Evolutionary conservation across 2,888 invertebrate species (phyloP).

Genomic region (Teleiodes luculella): DNA sequence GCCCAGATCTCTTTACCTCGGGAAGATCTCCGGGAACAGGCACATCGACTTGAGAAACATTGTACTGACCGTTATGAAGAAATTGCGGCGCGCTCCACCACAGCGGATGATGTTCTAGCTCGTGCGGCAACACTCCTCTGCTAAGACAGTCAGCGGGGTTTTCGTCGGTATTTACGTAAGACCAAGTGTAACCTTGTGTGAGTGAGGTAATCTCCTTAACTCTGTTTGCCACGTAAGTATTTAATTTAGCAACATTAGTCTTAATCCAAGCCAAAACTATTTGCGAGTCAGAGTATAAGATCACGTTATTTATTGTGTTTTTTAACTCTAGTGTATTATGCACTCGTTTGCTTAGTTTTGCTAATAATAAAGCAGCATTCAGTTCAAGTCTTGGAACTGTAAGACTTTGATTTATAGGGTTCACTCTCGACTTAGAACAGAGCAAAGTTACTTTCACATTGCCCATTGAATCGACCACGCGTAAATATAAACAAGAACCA

Average conservation of each 20-base stretch:
- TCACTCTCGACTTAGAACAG: constrained; percentile 16
- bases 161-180: too few relatives aligned
- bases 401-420: background rate
- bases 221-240: constrained; percentile 13
- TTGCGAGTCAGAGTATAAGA: too few relatives aligned
- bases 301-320: too few relatives aligned
- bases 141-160: too few relatives aligned
- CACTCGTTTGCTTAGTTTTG: constrained; percentile 16
- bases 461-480: constrained; percentile 14
- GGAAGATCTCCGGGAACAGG: background rate
- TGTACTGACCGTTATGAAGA: background rate
- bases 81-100: background rate
- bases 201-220: background rate
- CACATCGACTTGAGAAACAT: background rate
- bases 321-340: constrained; percentile 9
- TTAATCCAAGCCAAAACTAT: too few relatives aligned
- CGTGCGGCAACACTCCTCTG: background rate
- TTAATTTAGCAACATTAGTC: too few relatives aligned
- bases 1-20: background rate
- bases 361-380: constrained; percentile 22
- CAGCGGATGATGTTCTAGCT: background rate
- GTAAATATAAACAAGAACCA: constrained; percentile 22
- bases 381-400: constrained; percentile 22
- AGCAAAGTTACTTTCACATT: constrained; percentile 15
- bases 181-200: background rate